Base-by-base conservation (phyloP, 2,888 invertebrate species). In the Pristionchus fissidentatus region DNA sequence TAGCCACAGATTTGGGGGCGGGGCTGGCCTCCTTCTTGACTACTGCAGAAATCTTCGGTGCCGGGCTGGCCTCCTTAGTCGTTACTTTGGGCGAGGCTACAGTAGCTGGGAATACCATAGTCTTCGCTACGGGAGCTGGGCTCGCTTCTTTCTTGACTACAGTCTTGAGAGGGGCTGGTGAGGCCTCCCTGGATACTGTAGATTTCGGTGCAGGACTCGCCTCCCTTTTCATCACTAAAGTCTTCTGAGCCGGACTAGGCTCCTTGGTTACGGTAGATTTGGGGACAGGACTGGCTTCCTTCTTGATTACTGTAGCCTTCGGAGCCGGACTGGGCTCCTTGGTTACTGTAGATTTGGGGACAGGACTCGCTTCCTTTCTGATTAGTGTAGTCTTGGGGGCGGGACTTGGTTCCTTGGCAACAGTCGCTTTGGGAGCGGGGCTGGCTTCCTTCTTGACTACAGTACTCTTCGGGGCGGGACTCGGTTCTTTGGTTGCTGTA, bases 1-100 rank as follows among this genome's bases (percentile, higher is more conserved):
- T 26, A n/a, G 38, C 78, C 3, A 29, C 29, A 52, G 78, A 1
- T 49, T 78, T 78, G 29, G 78, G 78, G 7, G 55, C 52, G n/a
- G 78, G 78, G 35, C 78, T 78, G n/a, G 78, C 78, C 15, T 78
- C 78, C 55, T 55, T 78, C 55, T 78, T 78, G 1, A 26, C 52
- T n/a, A 78, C 55, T 0, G 55, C 55, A 60, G 62, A n/a, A 78
- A 19, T 15, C 78, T 78, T 78, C 22, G 55, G 78, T 15, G 78
- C 35, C 3, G 78, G 78, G 10, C 35, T 52, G 10, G 77, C 41
- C 35, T 77, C 77, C 26, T 46, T 75, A 49, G 46, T 77, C 1
- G 32, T 49, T 32, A 52, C 52, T 38, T 77, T 77, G 1, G 77
- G 77, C 10, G 52, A 32, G 55, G 55, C 15, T 55, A 55, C 55